phyloP scores from a whole-genome alignment of 2,797 vertebrate genomes.

The Lepus oiostolus region DNA sequence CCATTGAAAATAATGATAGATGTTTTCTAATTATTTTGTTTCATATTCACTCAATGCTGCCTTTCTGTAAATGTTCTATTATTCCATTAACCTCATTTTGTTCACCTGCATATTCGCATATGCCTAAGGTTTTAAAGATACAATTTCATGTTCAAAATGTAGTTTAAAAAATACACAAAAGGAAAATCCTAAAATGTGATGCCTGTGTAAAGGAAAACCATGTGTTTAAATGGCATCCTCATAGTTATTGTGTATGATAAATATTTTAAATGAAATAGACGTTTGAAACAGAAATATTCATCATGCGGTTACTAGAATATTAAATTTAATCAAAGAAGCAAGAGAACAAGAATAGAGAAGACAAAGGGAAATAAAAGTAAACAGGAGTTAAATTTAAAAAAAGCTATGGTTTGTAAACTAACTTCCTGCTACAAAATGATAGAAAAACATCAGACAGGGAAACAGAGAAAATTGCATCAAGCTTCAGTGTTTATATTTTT shows the following conservation, averaged over 20 bases:
- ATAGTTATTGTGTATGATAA: conserved; percentile 63
- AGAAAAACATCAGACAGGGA: conserved; percentile 69
- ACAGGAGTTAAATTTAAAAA: conserved; percentile 29
- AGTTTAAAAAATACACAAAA: conserved; percentile 41
- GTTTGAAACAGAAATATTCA: conserved; percentile 79
- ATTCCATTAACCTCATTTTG: not conserved
- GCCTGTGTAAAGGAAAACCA: not conserved
- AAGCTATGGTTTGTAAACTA: conserved; percentile 55
- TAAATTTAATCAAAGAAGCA: conserved; percentile 84
- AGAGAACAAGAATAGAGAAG: not conserved
- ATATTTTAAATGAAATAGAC: conserved; percentile 79
- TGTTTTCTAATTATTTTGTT: not conserved
- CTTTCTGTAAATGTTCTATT: conserved; percentile 16
- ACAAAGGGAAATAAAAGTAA: conserved; percentile 57
- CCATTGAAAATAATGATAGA: not conserved
- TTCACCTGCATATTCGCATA: not conserved
- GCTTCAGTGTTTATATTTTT: conserved; percentile 81
- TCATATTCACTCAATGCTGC: not conserved
- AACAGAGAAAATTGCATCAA: conserved; percentile 76
- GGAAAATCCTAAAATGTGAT: not conserved
- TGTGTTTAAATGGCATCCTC: conserved; percentile 63
- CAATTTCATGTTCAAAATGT: conserved; percentile 31
- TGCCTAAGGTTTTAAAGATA: not conserved
- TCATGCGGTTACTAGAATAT: conserved; percentile 80
- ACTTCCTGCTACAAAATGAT: conserved; percentile 66